phyloP scores from a whole-genome alignment of 2,113 vertebrate genomes.

The Aplodontia rufa region DNA sequence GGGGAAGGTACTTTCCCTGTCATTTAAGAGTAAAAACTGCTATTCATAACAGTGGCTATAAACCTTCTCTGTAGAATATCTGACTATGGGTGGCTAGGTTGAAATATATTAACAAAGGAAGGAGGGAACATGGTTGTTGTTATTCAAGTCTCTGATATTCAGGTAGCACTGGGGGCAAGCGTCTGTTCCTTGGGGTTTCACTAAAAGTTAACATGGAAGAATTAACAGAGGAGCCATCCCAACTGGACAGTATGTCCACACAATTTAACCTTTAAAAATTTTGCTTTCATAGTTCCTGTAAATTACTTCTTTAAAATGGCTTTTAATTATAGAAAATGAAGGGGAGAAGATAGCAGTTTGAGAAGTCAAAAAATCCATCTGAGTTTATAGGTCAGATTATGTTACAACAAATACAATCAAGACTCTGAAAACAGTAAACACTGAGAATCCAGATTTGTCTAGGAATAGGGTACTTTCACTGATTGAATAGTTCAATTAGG shows the following conservation, averaged over 20 bases:
- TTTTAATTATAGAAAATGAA: conserved; percentile 59
- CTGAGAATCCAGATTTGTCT: conserved; percentile 34
- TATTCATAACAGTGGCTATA: conserved; percentile 44
- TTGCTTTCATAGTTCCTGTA: conserved; percentile 1
- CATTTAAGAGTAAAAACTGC: conserved; percentile 35
- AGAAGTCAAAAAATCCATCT: conserved; percentile 57
- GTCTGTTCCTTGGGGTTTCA: background rate
- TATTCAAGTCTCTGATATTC: conserved; percentile 55
- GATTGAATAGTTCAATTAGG: conserved; percentile 44
- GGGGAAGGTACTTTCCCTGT: conserved; percentile 47
- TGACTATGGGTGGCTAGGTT: conserved; percentile 55
- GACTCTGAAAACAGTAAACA: conserved; percentile 25
- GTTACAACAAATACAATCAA: conserved; percentile 39
- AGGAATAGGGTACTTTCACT: background rate
- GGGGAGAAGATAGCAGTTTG: background rate
- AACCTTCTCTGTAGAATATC: conserved; percentile 49
- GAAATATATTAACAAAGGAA: conserved; percentile 66
- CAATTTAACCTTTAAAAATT: conserved; percentile 23
- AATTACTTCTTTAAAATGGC: conserved; percentile 53
- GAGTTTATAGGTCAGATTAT: conserved; percentile 48
- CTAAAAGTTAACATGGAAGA: conserved; percentile 14
- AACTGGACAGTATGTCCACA: background rate
- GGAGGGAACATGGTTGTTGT: background rate
- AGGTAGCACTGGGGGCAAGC: background rate
- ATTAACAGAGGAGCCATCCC: conserved; percentile 12